Percentiles rank a stretch among this genome's conserved stretches.
Evolutionary conservation across 2,888 invertebrate genomes (phyloP).

Genomic region (Drosophila flavopinicola): DNA sequence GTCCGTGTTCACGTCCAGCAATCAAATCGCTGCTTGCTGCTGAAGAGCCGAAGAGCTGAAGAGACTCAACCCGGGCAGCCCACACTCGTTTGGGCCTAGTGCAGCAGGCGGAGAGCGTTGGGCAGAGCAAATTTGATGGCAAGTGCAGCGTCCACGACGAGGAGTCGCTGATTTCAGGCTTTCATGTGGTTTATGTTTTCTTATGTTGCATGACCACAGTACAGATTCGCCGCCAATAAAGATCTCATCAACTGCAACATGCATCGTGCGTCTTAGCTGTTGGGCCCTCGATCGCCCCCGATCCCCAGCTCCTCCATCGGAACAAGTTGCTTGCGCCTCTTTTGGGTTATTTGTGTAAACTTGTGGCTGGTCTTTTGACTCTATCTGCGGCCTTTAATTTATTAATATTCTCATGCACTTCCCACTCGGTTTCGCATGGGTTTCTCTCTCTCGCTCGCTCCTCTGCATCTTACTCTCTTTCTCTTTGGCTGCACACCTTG

Average conservation of each 20-base stretch:
- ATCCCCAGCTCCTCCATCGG: too few relatives aligned
- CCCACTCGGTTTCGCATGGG: constrained; percentile 51
- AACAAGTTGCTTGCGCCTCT: constrained; percentile 16
- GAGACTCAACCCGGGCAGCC: constrained; percentile 10
- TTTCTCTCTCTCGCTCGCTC: not conserved
- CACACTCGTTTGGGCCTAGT: constrained; percentile 23
- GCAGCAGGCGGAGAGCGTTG: not conserved
- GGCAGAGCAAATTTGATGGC: constrained; percentile 27
- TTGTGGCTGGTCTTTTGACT: constrained; percentile 67
- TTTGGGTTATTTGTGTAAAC: constrained; percentile 64
- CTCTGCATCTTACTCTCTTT: not conserved
- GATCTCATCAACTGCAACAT: constrained; percentile 79
- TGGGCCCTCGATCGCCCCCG: not conserved
- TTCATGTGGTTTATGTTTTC: constrained; percentile 57
- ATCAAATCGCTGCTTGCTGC: constrained; percentile 30
- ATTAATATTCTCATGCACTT: constrained; percentile 76
- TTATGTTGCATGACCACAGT: constrained; percentile 42
- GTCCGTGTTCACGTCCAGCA: constrained; percentile 23
- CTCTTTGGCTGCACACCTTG: constrained; percentile 25
- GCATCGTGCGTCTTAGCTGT: constrained; percentile 56
- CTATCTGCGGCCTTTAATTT: constrained; percentile 78
- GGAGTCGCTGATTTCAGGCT: constrained; percentile 38
- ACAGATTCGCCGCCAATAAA: constrained; percentile 64
- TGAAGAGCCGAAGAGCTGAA: too few relatives aligned
- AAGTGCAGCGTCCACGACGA: constrained; percentile 24